Evolutionary conservation across 1,140 invertebrate species (phyloP).

Genomic region (Leptonema lineaticorne): DNA sequence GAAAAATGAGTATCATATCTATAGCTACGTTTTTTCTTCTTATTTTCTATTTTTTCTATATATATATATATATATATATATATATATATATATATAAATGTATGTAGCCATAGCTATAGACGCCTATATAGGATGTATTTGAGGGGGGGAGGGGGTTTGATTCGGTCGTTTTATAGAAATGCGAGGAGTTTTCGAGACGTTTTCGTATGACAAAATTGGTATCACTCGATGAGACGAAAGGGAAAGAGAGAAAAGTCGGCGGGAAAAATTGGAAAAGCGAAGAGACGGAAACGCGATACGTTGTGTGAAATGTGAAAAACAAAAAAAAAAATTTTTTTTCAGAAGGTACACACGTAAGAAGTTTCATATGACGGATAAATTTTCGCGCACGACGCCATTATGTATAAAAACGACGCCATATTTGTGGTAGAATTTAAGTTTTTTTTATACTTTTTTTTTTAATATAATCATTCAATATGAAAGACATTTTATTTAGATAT

Average conservation of each 20-base stretch:
- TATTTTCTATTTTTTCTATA: background rate
- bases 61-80: background rate
- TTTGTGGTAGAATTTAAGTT: no score
- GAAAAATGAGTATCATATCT: slow-evolving; percentile 8
- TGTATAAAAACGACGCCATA: no score
- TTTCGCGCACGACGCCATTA: no score
- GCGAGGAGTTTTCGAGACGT: no score
- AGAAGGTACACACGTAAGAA: background rate
- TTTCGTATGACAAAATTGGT: slow-evolving; percentile 9
- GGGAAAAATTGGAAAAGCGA: background rate
- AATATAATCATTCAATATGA: no score
- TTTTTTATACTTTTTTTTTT: no score
- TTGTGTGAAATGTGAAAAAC: background rate
- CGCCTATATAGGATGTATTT: no score
- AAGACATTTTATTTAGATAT: no score
- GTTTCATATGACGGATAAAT: background rate
- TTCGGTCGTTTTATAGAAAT: no score
- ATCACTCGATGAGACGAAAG: slow-evolving; percentile 4
- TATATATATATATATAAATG: background rate
- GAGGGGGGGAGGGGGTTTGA: background rate
- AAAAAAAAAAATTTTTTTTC: background rate
- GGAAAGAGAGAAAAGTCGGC: no score
- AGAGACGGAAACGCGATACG: background rate
- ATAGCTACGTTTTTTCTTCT: no score
- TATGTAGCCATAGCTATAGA: no score